These are phyloP conservation scores for Eurystomus glaucurus DNA, from an alignment of 2,797 vertebrate genomes.

Conservation along the genomic window DNA sequence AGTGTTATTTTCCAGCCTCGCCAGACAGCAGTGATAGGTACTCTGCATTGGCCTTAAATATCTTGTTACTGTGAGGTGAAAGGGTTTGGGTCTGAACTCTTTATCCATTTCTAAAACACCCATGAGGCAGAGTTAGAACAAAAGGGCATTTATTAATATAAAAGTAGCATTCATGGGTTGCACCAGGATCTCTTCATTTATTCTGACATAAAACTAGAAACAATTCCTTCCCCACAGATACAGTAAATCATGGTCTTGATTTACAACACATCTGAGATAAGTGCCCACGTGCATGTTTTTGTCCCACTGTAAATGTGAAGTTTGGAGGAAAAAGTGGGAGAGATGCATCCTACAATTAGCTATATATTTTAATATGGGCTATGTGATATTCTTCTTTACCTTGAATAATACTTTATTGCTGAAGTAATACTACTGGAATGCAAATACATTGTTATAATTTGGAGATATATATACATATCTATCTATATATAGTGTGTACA, in stretches of 20 bases:
- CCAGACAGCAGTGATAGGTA: background rate
- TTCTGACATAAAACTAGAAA: background rate
- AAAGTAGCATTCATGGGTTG: background rate
- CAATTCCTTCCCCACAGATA: background rate
- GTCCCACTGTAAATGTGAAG: background rate
- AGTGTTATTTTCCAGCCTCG: background rate
- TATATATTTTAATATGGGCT: background rate
- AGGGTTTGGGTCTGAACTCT: background rate
- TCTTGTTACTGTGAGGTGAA: background rate
- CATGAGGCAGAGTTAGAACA: background rate
- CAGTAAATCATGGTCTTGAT: background rate
- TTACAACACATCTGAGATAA: background rate
- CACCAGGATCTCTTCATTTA: background rate
- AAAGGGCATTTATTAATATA: slow-evolving; percentile 4
- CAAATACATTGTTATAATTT: background rate
- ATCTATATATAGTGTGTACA: background rate
- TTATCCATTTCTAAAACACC: background rate
- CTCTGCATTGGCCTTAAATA: background rate
- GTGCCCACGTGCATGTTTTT: background rate
- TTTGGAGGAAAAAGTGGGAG: background rate
- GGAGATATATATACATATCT: background rate
- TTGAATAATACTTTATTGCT: background rate
- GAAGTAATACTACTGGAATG: background rate
- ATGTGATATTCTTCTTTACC: background rate
- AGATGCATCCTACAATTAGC: background rate